Base-by-base conservation (phyloP, 2,888 invertebrate species). In the Sclerodermus sp. region DNA sequence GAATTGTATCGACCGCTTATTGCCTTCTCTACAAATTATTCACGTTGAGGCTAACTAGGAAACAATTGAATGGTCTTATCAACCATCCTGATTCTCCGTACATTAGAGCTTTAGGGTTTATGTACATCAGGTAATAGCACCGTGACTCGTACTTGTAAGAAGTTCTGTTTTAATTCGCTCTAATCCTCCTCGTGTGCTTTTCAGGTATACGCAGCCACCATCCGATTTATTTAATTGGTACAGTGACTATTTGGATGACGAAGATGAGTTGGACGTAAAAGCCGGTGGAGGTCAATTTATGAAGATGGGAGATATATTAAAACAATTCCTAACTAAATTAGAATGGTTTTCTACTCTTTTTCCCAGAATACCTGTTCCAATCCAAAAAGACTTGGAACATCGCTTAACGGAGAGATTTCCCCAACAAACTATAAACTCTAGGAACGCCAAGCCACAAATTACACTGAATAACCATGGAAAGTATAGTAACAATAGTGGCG, bases 281-380 rank as follows among this genome's bases (percentile, higher is more conserved):
- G 98, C 99, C 13, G 99, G 99, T 12, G 96, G 97, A 38, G 98
- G 98, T 10, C 94, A 96, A 77, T 81, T 83, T 48, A 91, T 96
- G 83, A 90, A 90, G 16, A 90, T 99, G 49, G 99, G 99, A 0
- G 91, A 92, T 64, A 89, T 98, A 82, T 83, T 93, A 13, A 86
- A 94, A 37, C 94, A 95, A 76, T 94, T 94, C 85, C 83, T 98
- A 46, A 89, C 93, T 51, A 96, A 98, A 76, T 82, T 99, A 50
- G 99, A 99, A 77, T 99, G 99, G 98, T 99, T 96, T 81, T 93
- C 94, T 37, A 99, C 99, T 0, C 82, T 99, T 14, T 99, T 99
- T 77, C 99, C 99, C 0, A 85, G 99, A 62, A 98, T 99, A 77
- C 99, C 99, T 0, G 98, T 99, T 52, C 97, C 98, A 17, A 96